phyloP scores from a whole-genome alignment of 2,113 vertebrate species.

The Ceyx cyanopectus region DNA sequence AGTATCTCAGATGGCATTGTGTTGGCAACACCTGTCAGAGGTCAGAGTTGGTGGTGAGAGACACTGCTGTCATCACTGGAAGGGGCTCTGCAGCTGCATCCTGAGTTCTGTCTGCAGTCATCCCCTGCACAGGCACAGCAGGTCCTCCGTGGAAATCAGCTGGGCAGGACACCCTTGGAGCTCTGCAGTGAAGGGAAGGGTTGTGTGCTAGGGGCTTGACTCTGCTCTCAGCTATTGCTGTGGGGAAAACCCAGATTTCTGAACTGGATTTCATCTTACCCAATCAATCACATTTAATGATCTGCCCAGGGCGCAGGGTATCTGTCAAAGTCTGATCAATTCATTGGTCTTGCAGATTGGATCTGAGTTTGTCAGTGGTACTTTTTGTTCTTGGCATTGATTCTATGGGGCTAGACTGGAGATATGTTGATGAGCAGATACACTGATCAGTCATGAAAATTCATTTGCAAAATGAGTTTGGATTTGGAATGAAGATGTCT shows the following conservation, averaged over 20 bases:
- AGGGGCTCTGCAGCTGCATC: neutral
- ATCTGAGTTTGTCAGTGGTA: constrained; percentile 50
- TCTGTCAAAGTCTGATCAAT: constrained; percentile 2
- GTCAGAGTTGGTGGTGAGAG: neutral
- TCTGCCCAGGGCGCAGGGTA: neutral
- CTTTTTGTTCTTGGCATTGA: constrained; percentile 46
- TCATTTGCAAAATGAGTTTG: constrained; percentile 61
- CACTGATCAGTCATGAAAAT: constrained; percentile 66
- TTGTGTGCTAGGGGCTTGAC: neutral
- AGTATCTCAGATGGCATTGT: neutral
- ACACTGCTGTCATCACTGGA: neutral
- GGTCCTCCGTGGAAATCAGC: neutral
- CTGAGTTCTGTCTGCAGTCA: neutral
- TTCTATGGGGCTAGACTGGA: constrained; percentile 22
- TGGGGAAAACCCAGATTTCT: neutral
- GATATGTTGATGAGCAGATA: constrained; percentile 58
- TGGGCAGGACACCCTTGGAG: neutral
- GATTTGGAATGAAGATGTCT: constrained; percentile 44
- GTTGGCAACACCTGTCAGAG: neutral
- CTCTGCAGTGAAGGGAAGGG: neutral
- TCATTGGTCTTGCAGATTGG: constrained; percentile 32
- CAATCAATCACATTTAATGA: constrained; percentile 41
- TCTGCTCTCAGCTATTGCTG: neutral
- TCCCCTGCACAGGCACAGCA: neutral
- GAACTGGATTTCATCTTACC: constrained; percentile 3